Base-by-base conservation (phyloP, 2,797 vertebrate genomes). In the Hozukius guyotensis region DNA sequence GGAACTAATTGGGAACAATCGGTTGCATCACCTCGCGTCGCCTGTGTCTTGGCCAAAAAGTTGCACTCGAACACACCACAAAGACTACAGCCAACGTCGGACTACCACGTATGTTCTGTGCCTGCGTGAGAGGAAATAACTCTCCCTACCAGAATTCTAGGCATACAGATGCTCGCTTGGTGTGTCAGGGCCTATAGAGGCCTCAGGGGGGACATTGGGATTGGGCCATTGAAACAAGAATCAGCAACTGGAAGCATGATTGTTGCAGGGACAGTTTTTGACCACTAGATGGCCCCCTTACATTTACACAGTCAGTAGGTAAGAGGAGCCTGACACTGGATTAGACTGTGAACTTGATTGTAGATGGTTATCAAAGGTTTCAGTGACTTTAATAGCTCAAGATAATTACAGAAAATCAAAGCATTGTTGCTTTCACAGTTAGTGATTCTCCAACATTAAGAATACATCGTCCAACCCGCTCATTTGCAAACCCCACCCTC, bases 211-310 rank as follows among this genome's bases (percentile, higher is more conserved):
- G 3, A 46, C 42, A 18, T 18, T 46, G 42, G 16, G 42, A 46
- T 46, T 46, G 42, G 42, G 42, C 42, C 16, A 46, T 46, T 46
- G 42, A 46, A 46, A 46, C 16, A 18, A 46, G n/a, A 55, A 27
- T 56, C 1, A 24, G 20, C 1, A 60, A 24, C 12, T 5, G 2
- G 27, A 5, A 18, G 31, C 49, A 36, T 6, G 22, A 9, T 46
- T 18, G 32, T 11, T 84, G 85, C 62, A 88, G 57, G 79, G 24
- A 49, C 42, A 10, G 1, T 10, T 12, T 60, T 29, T 80, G 20
- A 59, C 85, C 91, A 89, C 75, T 75, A 92, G 93, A 62, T 82
- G 91, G 85, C 67, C 14, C 3, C 25, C 5, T 52, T 20, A 42
- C 12, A 6, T 57, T 5, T 32, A 57, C 25, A 32, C 11, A 55